These are phyloP conservation scores for Coelopa frigida DNA, from an alignment of 1,140 invertebrate genomes.

Conservation along the genomic window DNA sequence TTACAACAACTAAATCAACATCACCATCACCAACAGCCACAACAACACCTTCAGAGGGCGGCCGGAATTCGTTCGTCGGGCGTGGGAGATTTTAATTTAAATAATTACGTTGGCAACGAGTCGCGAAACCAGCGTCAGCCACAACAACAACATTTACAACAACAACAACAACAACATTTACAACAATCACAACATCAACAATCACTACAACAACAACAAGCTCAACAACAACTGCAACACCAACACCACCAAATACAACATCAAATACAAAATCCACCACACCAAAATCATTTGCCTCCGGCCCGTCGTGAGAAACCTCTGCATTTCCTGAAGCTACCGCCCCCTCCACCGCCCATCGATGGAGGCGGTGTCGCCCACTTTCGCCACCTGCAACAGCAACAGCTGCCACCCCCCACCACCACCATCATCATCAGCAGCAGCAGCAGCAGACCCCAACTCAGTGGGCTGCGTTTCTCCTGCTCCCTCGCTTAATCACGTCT, in stretches of 20 bases:
- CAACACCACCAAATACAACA: slow-evolving; percentile 5
- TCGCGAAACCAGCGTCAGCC: no score
- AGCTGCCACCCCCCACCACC: not conserved
- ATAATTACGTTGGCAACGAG: no score
- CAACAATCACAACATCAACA: slow-evolving; percentile 11
- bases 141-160: no score
- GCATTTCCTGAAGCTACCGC: slow-evolving; percentile 13
- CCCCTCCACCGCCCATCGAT: not conserved
- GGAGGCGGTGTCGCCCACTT: not conserved
- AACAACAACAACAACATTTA: slow-evolving; percentile 9
- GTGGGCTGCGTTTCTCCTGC: not conserved
- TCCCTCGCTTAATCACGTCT: slow-evolving; percentile 16
- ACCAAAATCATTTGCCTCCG: slow-evolving; percentile 6
- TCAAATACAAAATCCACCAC: slow-evolving; percentile 8
- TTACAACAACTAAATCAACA: slow-evolving; percentile 11
- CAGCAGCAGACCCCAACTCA: slow-evolving; percentile 1
- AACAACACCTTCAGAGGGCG: not conserved
- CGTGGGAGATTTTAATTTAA: no score
- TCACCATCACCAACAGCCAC: not conserved
- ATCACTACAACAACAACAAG: slow-evolving; percentile 7
- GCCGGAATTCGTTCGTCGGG: no score
- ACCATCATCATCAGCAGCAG: not conserved
- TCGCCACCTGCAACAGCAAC: not conserved
- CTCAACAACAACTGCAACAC: not conserved
- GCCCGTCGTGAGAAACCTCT: not conserved